Base-by-base conservation (phyloP, 2,888 invertebrate species). In the Troides aeacus region DNA sequence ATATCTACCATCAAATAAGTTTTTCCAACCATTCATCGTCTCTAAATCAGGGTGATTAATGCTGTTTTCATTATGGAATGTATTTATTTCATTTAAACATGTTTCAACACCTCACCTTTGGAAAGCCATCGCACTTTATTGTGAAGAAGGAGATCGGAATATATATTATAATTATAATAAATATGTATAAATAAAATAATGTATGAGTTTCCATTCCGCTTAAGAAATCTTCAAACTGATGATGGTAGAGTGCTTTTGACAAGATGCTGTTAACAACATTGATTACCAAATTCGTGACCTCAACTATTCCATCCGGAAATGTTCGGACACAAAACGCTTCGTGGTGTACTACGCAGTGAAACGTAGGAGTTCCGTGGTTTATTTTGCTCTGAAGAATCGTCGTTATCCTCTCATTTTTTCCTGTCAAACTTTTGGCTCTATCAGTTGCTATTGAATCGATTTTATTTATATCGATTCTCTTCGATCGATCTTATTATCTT, bases 311-410 rank as follows among this genome's bases (percentile, higher is more conserved):
- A 30, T 30, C 36, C 18, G 18, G 17, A 60, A 30, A 30, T 30
- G 60, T 60, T 60, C 15, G 60, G 60, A 12, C 30, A 15, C 60
- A 60, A 60, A 60, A 15, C 60, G 24, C 60, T 60, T 60, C 30
- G 36, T 30, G 30, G 30, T 60, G 60, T 30, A 60, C 4, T 30
- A 30, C 24, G 60, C 60, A 60, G 60, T 60, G 18, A 60, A 60
- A 60, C 30, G 60, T 60, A 60, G 24, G 60, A 30, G 36, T 30
- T 60, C 36, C 60, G 60, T 30, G 30, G 18, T 30, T 36, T 60
- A 60, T 30, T 60, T 60, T 30, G 60, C 50, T 17, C 6, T 71
- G 3, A 50, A 50, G 50, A 4, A 50, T 17, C 0, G 50, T 50
- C 4, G 50, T 50, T 50, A 6, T 50, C 24, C 2, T 24, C 4